Base-by-base conservation (phyloP, 64 coral and sea anemone genomes). In the Platygyra sinensis region DNA sequence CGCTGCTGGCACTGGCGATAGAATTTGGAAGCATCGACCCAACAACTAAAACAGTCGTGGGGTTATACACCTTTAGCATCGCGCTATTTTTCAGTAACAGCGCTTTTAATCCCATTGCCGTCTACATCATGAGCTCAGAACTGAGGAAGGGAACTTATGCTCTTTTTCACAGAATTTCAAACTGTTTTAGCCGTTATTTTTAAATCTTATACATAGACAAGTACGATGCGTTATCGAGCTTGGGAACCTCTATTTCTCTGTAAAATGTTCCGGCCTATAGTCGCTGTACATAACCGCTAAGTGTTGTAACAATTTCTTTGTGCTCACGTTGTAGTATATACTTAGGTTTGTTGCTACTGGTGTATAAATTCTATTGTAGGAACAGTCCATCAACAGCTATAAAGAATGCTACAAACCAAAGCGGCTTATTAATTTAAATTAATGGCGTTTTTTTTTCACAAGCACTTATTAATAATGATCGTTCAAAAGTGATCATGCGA, bases 111-210 rank as follows among this genome's bases (percentile, higher is more conserved):
- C 95, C 95, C n/a, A 77, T 96, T 4, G 95, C 95, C 64, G 93
- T 96, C 14, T 96, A 94, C 57, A 87, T 94, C 39, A 88, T 96
- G 92, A 96, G 95, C 65, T 96, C 95, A 61, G 95, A 96, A 19
- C 49, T 91, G 25, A 78, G 95, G 54, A 87, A 87, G 31, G 82
- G 82, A 15, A 52, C 87, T 15, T 86, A 92, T 27, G 54, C 74
- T 16, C 78, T 92, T 11, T 69, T 87, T 22, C 0, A 71, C 0
- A 46, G 39, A 85, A 27, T 85, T 85, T 85, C 61, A 28, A 85
- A 39, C 22, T 50, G n/a, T 27, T 83, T 83, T 83, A n/a, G 32
- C 62, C 3, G 24, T 19, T 19, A 65, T 1, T 65, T 67, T 14
- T 5, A 8, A 46, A 46, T 5, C 42, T 46, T 7, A 46, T 8